These are phyloP conservation scores for Forbesichthys papilliferus DNA, from an alignment of 2,113 vertebrate genomes.

Conservation along the genomic window DNA sequence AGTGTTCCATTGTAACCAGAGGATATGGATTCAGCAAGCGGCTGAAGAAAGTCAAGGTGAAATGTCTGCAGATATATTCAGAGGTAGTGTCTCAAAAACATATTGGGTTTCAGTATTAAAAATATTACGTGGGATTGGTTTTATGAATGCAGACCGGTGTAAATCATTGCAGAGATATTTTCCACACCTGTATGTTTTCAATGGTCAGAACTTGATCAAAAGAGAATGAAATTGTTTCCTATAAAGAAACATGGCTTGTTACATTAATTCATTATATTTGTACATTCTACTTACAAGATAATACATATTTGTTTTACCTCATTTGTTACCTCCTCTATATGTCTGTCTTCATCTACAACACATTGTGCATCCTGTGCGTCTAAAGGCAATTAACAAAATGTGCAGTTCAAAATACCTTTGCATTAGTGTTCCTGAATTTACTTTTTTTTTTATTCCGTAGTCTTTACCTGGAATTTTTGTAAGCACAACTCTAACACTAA, in stretches of 20 bases:
- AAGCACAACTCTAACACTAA: conserved; percentile 60
- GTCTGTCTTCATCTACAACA: conserved; percentile 41
- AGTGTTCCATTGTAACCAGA: conserved; percentile 77
- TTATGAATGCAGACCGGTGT: not conserved
- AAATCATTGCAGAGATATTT: not conserved
- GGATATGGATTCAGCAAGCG: conserved; percentile 65
- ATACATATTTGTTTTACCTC: conserved; percentile 44
- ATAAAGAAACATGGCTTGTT: conserved; percentile 11
- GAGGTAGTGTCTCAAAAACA: conserved; percentile 3
- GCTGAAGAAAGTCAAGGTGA: conserved; percentile 67
- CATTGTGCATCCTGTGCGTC: conserved; percentile 20
- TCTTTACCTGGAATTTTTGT: conserved; percentile 40
- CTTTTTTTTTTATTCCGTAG: not conserved
- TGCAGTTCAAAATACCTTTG: not conserved
- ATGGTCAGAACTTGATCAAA: conserved; percentile 58
- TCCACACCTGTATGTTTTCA: conserved; percentile 59
- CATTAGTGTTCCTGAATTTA: not conserved
- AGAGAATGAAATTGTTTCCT: conserved; percentile 53
- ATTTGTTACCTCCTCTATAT: conserved; percentile 40
- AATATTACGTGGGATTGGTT: not conserved
- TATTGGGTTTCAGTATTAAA: not conserved
- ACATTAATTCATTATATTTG: not conserved
- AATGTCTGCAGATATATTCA: conserved; percentile 65
- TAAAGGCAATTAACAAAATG: not conserved
- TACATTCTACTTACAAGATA: too few species aligned